Base-by-base conservation (phyloP, 2,113 vertebrate species). In the Callospermophilus lateralis region DNA sequence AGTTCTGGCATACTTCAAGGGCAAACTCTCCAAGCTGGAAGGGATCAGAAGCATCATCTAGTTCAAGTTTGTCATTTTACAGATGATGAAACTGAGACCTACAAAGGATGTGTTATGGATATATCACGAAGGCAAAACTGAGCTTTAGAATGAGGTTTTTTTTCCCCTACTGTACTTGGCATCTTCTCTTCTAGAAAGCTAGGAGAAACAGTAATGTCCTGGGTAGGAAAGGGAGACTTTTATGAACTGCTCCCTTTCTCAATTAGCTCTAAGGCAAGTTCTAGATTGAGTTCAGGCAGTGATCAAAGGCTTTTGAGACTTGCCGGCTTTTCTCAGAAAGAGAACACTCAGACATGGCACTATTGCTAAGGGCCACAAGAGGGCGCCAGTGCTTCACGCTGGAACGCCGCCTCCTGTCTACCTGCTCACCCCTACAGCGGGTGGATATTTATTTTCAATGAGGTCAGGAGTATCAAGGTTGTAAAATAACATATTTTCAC, bases 401-500 rank as follows among this genome's bases (percentile, higher is more conserved):
- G 45, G 42, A 8, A 32, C 53, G 61, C 19, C 0, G 48, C 65
- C 45, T 74, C 1, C 80, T 2, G 84, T 68, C 48, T 91, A 79
- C 91, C 98, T 96, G 34, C 8, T 61, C 8, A 37, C 94, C 83
- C 73, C 0, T 77, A 67, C 95, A 86, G 68, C 45, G 3, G 4
- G 92, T 73, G 95, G 95, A 0, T 97, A 95, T 98, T 98, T 98
- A 98, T 98, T 98, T 98, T 98, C 98, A 93, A 81, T 28, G 98
- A 97, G 98, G 98, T 98, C 98, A 98, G 97, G 97, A 98, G 98
- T 95, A 98, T 79, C 98, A 98, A 98, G 98, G 98, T 98, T 98
- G 98, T 98, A 98, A 98, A 98, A 98, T 98, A 98, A 98, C 98
- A 93, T 87, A 94, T 98, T 98, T 98, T 97, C 97, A 73, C 97